Evolutionary conservation across 1,140 invertebrate genomes (phyloP), one percentile per base, ranked within the genome.

Genomic region (Drosophila melanica): DNA sequence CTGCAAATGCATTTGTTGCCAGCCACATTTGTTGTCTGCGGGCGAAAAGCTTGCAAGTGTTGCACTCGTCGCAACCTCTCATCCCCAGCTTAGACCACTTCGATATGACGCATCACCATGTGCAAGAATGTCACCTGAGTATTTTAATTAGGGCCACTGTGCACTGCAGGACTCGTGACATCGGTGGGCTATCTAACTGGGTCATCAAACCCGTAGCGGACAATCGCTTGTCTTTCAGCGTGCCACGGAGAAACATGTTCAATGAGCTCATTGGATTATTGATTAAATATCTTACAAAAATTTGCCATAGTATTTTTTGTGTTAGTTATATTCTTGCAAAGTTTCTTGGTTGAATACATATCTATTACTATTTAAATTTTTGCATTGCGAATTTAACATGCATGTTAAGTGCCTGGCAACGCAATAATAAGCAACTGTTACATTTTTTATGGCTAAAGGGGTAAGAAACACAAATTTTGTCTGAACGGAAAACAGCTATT

Each of bases 1-100:
- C 48, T 48, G 44, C 41, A 53, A 33, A 54, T 81, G 77, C 81
- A 79, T 47, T 63, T 72, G 72, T 79, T 84, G 80, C 78, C 41
- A 20, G 65, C 64, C 76, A 77, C 75, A 78, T 27, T 27, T 27
- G 27, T 27, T 27, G 27, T 7, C 27, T 7, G 7, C 27, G 27
- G 27, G 27, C 27, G 3, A 27, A 27, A 18, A 14, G 20, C 48
- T 51, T 20, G 10, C 4, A 12, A 45, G 48, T 77, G 69, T 73
- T n/a, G 8, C 44, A 77, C 47, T 37, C 51, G 27, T 18, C 37
- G 14, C n/a, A 7, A 35, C 9, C 7, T 39, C 14, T 37, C 20
- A 8, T 3, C 30, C 18, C 18, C 14, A 10, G 3, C 27, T 33
- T 18, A 37, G 20, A 16, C 16, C 11, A 20, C 18, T 18, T n/a